Conservation (phyloP, 2,797 vertebrate species). For the Uromys caudimaculatus region DNA sequence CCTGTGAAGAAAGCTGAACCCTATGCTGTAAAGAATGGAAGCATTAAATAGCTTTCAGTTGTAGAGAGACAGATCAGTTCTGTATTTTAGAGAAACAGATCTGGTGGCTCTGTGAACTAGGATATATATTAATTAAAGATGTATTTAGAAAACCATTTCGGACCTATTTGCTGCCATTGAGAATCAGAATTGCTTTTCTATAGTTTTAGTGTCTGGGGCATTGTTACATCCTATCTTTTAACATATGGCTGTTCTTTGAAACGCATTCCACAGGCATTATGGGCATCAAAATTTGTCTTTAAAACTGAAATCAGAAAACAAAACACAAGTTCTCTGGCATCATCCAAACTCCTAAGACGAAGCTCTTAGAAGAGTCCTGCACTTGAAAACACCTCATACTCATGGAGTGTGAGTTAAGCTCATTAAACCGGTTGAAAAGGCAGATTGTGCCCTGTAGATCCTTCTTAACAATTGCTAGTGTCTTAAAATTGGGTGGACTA, state of each 20-base stretch:
- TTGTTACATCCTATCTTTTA: not conserved
- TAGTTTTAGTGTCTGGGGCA: not conserved
- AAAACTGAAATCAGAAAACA: not conserved
- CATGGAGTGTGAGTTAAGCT: not conserved
- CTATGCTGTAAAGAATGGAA: not conserved
- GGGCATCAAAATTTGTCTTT: not conserved
- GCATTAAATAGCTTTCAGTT: not conserved
- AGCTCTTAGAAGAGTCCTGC: not conserved
- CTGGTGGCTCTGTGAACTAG: not conserved
- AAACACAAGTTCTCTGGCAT: not conserved
- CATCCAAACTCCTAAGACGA: not conserved
- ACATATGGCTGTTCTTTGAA: not conserved
- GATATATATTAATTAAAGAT: not conserved
- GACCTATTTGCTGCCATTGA: not conserved
- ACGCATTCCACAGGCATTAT: not conserved
- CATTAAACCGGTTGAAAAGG: not conserved
- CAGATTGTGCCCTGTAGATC: not conserved
- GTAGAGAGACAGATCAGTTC: not conserved
- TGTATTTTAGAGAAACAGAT: constrained; percentile 11
- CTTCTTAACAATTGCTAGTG: not conserved
- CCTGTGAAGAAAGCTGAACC: not conserved
- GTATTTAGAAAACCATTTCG: not conserved
- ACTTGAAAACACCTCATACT: not conserved
- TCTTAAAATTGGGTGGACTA: not conserved
- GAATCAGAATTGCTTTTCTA: constrained; percentile 27